Evolutionary conservation across 2,113 vertebrate species (phyloP), one percentile per base, ranked within the genome.

Genomic region (Hirundichthys speculiger): DNA sequence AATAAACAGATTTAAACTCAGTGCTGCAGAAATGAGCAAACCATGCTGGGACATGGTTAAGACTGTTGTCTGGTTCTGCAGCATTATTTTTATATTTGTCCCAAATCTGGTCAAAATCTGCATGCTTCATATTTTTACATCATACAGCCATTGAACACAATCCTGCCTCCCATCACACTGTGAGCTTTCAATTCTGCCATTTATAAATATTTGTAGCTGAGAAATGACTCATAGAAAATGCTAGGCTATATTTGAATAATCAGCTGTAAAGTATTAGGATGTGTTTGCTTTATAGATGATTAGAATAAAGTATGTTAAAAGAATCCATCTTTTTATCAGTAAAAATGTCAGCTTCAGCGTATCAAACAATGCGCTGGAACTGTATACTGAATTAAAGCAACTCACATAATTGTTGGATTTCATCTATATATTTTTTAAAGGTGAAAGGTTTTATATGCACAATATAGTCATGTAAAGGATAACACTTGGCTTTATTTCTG

Each of bases 401-500:
- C 6, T 16, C 30, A 11, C 22, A 39, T 59, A 53, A 45, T 49
- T 49, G 54, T 73, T 77, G 71, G 71, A 53, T 73, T 88, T 80
- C 56, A 65, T 79, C 70, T 34, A 34, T 87, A 82, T 55, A 84
- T 86, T 87, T 90, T 91, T 79, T 82, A 85, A 82, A 72, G 65
- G 73, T 49, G 40, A 79, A 59, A 77, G 69, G 80, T 85, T 85
- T 87, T 89, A 77, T 84, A 89, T 77, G 82, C 53, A 66, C 56
- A 61, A n/a, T 68, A 50, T 73, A 39, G 60, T 49, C 58, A 73
- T 75, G 46, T 75, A n/a, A 49, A 63, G n/a, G 54, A 69, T 47
- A 25, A 60, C 40, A 54, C 20, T 18, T 45, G 45, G 19, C 62
- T 82, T 61, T 49, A 18, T 70, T 73, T 64, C 39, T 18, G 13